Percentiles rank a stretch among this genome's conserved stretches.
These are phyloP conservation scores for Melinaea marsaeus DNA, from an alignment of 2,888 invertebrate species.

Conservation along the genomic window DNA sequence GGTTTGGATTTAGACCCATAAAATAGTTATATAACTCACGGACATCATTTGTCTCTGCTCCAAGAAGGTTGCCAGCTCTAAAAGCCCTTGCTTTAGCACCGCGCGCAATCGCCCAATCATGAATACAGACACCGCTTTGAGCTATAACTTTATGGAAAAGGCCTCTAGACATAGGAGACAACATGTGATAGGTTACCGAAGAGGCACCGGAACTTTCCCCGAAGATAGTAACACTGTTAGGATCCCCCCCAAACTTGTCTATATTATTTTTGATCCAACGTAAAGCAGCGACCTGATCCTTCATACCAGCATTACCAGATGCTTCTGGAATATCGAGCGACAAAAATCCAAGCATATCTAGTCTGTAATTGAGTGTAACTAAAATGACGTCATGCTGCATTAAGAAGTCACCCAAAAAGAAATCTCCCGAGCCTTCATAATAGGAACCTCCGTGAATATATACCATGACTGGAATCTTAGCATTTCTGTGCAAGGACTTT, in stretches of 20 bases:
- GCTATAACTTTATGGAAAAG: conserved; percentile 61
- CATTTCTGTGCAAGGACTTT: not conserved
- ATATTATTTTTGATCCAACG: conserved; percentile 59
- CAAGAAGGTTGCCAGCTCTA: conserved; percentile 34
- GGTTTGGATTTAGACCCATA: conserved; percentile 39
- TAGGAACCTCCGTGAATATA: conserved; percentile 66
- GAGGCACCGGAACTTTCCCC: conserved; percentile 65
- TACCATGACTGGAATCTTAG: conserved; percentile 59
- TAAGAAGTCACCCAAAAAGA: conserved; percentile 55
- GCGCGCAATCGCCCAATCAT: conserved; percentile 45
- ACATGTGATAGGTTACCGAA: conserved; percentile 55
- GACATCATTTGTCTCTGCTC: conserved; percentile 32
- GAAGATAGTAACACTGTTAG: conserved; percentile 56
- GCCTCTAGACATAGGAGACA: conserved; percentile 61
- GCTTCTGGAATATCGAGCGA: conserved; percentile 59
- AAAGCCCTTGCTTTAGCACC: conserved; percentile 30
- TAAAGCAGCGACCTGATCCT: conserved; percentile 60
- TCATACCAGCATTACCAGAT: conserved; percentile 61
- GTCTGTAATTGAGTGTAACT: conserved; percentile 60
- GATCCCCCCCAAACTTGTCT: conserved; percentile 55
- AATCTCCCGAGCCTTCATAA: conserved; percentile 49
- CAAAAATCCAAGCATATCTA: conserved; percentile 58
- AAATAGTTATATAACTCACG: conserved; percentile 37
- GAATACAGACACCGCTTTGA: conserved; percentile 60
- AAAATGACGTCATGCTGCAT: conserved; percentile 53